These are phyloP conservation scores for Acanthaster planci DNA, from an alignment of 35 echinoderm and acorn worm species.

Conservation along the genomic window DNA sequence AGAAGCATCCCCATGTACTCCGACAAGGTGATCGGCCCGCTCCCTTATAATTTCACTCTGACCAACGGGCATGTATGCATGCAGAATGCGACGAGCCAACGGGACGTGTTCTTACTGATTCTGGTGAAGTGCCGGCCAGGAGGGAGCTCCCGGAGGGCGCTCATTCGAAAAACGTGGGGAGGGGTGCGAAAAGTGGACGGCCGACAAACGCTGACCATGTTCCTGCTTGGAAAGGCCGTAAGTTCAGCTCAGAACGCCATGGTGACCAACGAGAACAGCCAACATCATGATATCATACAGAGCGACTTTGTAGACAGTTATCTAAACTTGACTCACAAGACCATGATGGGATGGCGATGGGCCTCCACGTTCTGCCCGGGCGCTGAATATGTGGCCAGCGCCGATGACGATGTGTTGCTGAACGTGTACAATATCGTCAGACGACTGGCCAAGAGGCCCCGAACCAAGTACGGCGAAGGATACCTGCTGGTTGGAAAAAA, in stretches of 20 bases:
- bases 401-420: constrained; percentile 72
- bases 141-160: constrained; percentile 28
- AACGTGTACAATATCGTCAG: constrained; percentile 48
- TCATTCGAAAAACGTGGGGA: constrained; percentile 66
- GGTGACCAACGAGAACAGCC: constrained; percentile 26
- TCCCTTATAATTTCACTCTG: neutral
- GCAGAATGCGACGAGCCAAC: neutral
- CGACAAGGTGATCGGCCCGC: neutral
- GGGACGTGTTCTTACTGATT: constrained; percentile 35
- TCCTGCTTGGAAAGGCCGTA: constrained; percentile 44
- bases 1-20: neutral
- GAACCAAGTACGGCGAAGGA: constrained; percentile 36
- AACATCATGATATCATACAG: constrained; percentile 66
- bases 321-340: constrained; percentile 78
- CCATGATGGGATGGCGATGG: constrained; percentile 90
- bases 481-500: neutral
- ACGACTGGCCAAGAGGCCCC: constrained; percentile 16
- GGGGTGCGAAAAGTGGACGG: neutral
- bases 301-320: constrained; percentile 77
- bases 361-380: constrained; percentile 62
- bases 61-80: neutral
- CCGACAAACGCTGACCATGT: constrained; percentile 28
- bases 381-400: constrained; percentile 74
- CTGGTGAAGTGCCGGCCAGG: constrained; percentile 51
- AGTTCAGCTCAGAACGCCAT: neutral